Percentiles rank a stretch among this genome's conserved stretches.
Evolutionary conservation across 2,888 invertebrate species (phyloP).

Genomic region (Agrenia bidenticulata): DNA sequence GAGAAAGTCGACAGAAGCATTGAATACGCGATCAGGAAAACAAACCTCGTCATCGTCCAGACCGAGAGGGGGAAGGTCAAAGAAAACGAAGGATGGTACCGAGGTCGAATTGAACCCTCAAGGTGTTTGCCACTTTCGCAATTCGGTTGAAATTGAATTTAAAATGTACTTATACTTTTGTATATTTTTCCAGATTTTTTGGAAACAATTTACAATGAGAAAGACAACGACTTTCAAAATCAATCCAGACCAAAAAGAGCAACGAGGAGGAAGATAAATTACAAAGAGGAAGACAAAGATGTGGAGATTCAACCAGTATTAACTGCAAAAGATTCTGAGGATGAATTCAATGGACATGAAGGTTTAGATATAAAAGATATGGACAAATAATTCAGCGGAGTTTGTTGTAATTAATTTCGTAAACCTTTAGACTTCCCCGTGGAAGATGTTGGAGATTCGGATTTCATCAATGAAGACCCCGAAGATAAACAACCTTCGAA

Average conservation of each 20-base stretch:
- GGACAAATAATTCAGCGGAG: too few species aligned
- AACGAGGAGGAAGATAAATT: neutral
- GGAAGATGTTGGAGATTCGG: neutral
- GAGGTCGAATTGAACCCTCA: neutral
- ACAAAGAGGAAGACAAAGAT: slow-evolving; percentile 1
- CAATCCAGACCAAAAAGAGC: neutral
- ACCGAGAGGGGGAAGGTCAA: neutral
- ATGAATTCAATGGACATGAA: neutral
- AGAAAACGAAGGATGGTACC: neutral
- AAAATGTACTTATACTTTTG: too few species aligned
- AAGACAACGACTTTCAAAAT: neutral
- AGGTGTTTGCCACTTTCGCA: too few species aligned
- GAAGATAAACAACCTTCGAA: neutral
- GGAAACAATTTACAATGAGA: slow-evolving; percentile 8
- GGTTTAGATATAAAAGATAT: too few species aligned
- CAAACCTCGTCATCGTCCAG: too few species aligned
- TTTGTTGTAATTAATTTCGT: too few species aligned
- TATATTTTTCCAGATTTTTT: too few species aligned
- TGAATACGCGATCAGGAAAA: too few species aligned
- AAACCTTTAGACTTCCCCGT: too few species aligned
- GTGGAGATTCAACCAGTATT: neutral
- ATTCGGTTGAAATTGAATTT: too few species aligned
- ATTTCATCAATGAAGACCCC: neutral
- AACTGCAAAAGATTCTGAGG: neutral
- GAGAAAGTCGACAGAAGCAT: neutral